phyloP scores from a whole-genome alignment of 2,113 vertebrate genomes.

The Balaenoptera acutorostrata region DNA sequence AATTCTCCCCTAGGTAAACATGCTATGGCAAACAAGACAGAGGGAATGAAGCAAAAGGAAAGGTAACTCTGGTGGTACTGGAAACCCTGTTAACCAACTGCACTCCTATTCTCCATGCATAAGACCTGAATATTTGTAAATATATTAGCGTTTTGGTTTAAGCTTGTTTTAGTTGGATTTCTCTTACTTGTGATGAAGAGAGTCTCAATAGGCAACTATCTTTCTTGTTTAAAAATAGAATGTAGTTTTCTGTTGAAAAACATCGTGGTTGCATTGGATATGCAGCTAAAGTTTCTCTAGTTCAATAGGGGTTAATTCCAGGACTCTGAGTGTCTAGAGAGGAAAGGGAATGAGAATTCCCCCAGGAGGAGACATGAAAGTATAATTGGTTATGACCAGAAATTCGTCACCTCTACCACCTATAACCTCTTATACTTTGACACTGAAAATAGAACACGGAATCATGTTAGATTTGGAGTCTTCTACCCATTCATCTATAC shows the following conservation, averaged over 20 bases:
- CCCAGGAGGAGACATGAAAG: not conserved
- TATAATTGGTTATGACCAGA: not conserved
- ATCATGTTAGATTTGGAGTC: not conserved
- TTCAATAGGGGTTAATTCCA: not conserved
- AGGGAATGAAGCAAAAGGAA: not conserved
- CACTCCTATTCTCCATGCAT: not conserved
- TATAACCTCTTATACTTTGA: not conserved
- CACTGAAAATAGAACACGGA: not conserved
- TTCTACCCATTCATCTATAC: not conserved
- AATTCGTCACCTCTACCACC: not conserved
- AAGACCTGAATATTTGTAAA: not conserved
- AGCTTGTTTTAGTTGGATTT: not conserved
- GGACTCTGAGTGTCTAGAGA: not conserved
- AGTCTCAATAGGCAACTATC: not conserved
- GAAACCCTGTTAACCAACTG: not conserved
- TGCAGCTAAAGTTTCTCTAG: not conserved
- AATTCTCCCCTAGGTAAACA: not conserved
- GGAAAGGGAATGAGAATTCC: not conserved
- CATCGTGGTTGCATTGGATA: not conserved
- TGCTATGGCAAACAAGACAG: not conserved
- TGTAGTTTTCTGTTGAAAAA: not conserved
- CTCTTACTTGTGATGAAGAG: not conserved
- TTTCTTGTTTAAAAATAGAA: not conserved
- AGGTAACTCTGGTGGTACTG: not conserved
- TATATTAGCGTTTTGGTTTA: not conserved